These are phyloP conservation scores for Montipora capitata DNA, from an alignment of 92 coral and sea anemone species.

Conservation along the genomic window DNA sequence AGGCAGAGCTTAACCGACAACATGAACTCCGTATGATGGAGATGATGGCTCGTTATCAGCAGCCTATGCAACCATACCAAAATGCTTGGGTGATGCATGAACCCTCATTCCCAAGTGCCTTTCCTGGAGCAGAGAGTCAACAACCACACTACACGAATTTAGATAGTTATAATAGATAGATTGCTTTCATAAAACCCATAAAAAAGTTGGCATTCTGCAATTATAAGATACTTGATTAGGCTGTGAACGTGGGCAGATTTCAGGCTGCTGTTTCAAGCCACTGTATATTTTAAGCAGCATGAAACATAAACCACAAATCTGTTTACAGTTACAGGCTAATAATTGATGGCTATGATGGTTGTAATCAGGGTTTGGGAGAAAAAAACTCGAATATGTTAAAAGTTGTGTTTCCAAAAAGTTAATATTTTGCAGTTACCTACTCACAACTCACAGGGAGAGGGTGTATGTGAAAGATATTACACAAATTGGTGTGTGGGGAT, in stretches of 20 bases:
- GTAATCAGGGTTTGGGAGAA: neutral
- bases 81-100: slow-evolving; percentile 46
- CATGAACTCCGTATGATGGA: slow-evolving; percentile 66
- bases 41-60: slow-evolving; percentile 62
- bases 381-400: neutral
- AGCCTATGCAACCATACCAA: slow-evolving; percentile 60
- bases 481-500: neutral
- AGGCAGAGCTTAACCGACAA: slow-evolving; percentile 68
- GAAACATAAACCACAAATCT: slow-evolving; percentile 29
- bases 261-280: slow-evolving; percentile 21
- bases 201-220: slow-evolving; percentile 11
- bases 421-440: slow-evolving; percentile 17
- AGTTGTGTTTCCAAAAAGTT: slow-evolving; percentile 25
- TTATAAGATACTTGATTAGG: slow-evolving; percentile 4
- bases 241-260: slow-evolving; percentile 10
- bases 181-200: slow-evolving; percentile 26
- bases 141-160: slow-evolving; percentile 66
- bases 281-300: no score
- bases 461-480: neutral
- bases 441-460: neutral
- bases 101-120: slow-evolving; percentile 46
- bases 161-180: slow-evolving; percentile 61
- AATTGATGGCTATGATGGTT: slow-evolving; percentile 6
- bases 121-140: slow-evolving; percentile 35
- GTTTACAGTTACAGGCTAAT: neutral